Conservation (phyloP, 2,888 invertebrate species). For the Ormyrus labotus region DNA sequence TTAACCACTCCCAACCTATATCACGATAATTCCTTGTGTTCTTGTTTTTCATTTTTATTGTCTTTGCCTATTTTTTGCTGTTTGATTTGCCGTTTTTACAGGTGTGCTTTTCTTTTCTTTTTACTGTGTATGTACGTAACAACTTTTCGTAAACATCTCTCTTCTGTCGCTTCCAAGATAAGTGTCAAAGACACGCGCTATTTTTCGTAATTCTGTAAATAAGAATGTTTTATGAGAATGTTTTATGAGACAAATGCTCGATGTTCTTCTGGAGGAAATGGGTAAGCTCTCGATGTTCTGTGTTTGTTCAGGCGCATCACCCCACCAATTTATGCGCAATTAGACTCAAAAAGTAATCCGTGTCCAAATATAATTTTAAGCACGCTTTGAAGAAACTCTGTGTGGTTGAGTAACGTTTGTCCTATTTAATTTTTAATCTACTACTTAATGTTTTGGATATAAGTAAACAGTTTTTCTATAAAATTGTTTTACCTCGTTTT, state of each 20-base stretch:
- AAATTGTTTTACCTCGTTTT: too few relatives aligned
- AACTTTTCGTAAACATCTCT: not conserved
- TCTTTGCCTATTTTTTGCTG: not conserved
- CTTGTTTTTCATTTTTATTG: not conserved
- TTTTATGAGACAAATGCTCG: not conserved
- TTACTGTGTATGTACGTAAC: not conserved
- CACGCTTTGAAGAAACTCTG: too few relatives aligned
- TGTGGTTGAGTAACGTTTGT: too few relatives aligned
- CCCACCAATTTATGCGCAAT: conserved; percentile 11
- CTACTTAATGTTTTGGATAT: too few relatives aligned
- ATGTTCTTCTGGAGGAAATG: conserved; percentile 1
- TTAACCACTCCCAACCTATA: too few relatives aligned
- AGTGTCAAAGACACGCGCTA: not conserved
- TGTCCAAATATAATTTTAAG: too few relatives aligned
- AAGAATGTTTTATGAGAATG: not conserved
- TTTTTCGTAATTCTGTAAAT: not conserved
- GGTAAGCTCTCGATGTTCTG: conserved; percentile 19
- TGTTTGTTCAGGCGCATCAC: not conserved
- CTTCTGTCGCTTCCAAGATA: not conserved
- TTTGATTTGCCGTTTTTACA: not conserved
- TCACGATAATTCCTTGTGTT: not conserved
- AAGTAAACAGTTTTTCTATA: too few relatives aligned
- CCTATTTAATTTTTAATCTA: too few relatives aligned
- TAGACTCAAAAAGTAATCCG: not conserved
- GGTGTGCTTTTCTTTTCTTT: conserved; percentile 10